A percentile compares a stretch with the other conserved stretches of the same genome.
These are phyloP conservation scores for Calosoma granatense DNA, from an alignment of 1,140 invertebrate species.

Conservation along the genomic window DNA sequence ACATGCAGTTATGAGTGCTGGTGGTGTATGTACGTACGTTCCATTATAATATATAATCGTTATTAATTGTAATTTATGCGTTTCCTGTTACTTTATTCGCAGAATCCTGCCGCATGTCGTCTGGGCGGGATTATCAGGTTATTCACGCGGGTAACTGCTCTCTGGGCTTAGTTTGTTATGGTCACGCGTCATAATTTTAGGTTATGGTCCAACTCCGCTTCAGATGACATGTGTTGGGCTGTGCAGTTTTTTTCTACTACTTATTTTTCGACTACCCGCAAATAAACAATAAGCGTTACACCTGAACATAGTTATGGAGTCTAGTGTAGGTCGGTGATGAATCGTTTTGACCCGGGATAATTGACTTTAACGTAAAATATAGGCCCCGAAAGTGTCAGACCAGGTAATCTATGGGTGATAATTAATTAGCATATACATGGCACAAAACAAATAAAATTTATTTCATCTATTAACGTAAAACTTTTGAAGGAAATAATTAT, in stretches of 20 bases:
- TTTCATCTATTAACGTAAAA: too few species aligned
- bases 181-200: not conserved
- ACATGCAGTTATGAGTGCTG: too few species aligned
- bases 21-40: too few species aligned
- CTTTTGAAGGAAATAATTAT: too few species aligned
- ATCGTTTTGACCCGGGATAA: not conserved
- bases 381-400: not conserved
- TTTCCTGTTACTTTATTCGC: conserved; percentile 7
- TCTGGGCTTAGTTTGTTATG: not conserved
- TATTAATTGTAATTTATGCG: conserved; percentile 8
- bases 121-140: not conserved
- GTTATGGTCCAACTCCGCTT: not conserved
- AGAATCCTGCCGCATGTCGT: not conserved
- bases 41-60: conserved; percentile 9
- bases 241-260: not conserved
- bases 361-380: not conserved
- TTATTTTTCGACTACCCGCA: not conserved
- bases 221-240: not conserved
- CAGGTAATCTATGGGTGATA: not conserved
- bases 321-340: not conserved
- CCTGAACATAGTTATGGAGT: not conserved
- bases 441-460: not conserved
- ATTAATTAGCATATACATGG: not conserved
- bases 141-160: not conserved
- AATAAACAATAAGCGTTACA: not conserved